A percentile compares a stretch with the other conserved stretches of the same genome.
phyloP scores from a whole-genome alignment of 2,888 invertebrate genomes.

The Tyria jacobaeae region DNA sequence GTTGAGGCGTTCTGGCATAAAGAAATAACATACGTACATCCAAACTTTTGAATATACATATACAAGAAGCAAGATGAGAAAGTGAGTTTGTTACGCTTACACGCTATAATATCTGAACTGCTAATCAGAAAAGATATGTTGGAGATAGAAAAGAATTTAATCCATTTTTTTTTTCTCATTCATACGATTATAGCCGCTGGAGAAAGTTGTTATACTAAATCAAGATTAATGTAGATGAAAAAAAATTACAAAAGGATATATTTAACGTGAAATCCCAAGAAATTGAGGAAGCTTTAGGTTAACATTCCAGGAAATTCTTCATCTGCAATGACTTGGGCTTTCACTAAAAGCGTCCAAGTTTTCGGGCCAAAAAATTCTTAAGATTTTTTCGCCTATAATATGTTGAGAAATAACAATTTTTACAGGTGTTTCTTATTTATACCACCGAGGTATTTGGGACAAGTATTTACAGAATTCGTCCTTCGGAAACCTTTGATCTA shows the following conservation, averaged over 20 bases:
- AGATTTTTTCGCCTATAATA: slow-evolving; percentile 16
- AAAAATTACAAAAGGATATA: slow-evolving; percentile 1
- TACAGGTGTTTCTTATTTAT: slow-evolving; percentile 48
- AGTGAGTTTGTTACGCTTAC: no score
- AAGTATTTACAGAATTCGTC: slow-evolving; percentile 45
- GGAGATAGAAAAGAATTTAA: no score
- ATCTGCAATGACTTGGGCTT: slow-evolving; percentile 11
- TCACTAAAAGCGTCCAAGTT: slow-evolving; percentile 12
- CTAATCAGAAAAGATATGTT: no score
- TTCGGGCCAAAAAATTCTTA: slow-evolving; percentile 19
- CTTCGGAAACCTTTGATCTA: slow-evolving; percentile 40
- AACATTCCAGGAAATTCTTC: slow-evolving; percentile 9
- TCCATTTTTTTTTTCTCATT: no score
- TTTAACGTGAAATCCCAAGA: slow-evolving; percentile 15
- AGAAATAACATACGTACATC: no score
- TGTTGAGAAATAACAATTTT: slow-evolving; percentile 18
- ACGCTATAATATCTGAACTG: no score
- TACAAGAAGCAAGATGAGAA: no score
- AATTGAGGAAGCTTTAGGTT: slow-evolving; percentile 16
- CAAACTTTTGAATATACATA: no score
- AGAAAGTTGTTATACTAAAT: background rate
- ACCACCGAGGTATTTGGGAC: slow-evolving; percentile 28
- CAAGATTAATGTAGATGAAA: background rate
- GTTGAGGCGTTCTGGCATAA: no score
- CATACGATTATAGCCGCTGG: background rate